Evolutionary conservation across 2,797 vertebrate genomes (phyloP), one percentile per base, ranked within the genome.

Genomic region (Glyptemys insculpta): DNA sequence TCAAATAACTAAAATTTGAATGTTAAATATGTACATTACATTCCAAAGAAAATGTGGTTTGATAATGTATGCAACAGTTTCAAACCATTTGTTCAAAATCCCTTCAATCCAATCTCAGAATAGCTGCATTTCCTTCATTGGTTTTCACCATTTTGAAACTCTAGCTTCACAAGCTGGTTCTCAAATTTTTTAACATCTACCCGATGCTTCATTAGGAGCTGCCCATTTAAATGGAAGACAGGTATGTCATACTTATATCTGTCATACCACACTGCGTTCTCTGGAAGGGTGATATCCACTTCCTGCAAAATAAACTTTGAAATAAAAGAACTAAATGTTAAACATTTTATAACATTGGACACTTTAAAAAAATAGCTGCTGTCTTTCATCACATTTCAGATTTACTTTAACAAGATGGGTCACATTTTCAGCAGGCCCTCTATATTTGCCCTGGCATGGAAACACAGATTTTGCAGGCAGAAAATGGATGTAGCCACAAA

Each of bases 121-220:
- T 50, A 81, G 37, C 41, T 81, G 86, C 79, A 34, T 86, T 94
- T 89, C 83, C 87, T 93, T 97, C 85, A 97, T 47, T 54, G 86
- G 8, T 83, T 85, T 93, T 52, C 12, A 29, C 82, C 23, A 90
- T 65, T 94, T 93, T 96, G 90, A 83, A 97, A 87, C 81, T 99
- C 98, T 72, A 98, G 57, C 93, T 98, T 98, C 53, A 18, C 68
- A 80, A 99, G 98, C 6, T 85, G 96, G 49, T 98, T 98, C 93
- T 99, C 98, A 95, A 99, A 98, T 91, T 98, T 98, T 31, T 95
- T 90, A 21, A 97, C 91, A 95, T 99, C 97, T 34, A 99, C 98
- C 82, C 88, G 97, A 96, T 99, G 99, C 98, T 98, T 99, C 99
- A 99, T 99, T 53, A 99, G 96, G 97, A 99, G 99, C 90, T 98